Evolutionary conservation across 2,888 invertebrate genomes (phyloP), one percentile per base, ranked within the genome.

Genomic region (Eristalinus aeneus): DNA sequence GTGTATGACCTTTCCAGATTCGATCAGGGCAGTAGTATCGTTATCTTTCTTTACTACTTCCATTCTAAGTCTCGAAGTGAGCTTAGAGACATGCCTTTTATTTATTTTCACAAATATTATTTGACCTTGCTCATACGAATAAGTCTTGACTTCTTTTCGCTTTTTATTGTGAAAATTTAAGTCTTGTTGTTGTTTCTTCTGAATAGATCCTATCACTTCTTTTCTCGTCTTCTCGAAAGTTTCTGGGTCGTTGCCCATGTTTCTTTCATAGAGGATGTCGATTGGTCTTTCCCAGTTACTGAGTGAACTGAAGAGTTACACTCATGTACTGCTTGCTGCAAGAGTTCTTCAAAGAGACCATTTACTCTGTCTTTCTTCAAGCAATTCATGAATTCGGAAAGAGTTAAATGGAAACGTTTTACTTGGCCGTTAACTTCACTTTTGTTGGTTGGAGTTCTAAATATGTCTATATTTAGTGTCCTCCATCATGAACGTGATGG

Each of bases 251-350:
- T 5, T 3, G 5, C 27, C 27, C 27, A 27, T 27, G 27, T 27
- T 27, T 27, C 27, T 27, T 5, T 5, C 27, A 5, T 27, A 27
- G 27, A 27, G 5, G 5, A 27, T 27, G 5, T 27, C 79, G 4
- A 79, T 64, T 4, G 87, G 80, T 81, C 68, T 73, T 79, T 82
- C 0, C 53, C 68, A 11, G 78, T 86, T 0, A 72, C 75, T 0
- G 88, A 86, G 20, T 88, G 86, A 12, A 83, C 72, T 2, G 63
- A 69, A 22, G 58, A 39, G 16, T 83, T 86, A 20, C 86, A 86
- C 67, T 71, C 72, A 12, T 76, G 58, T 5, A 74, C 74, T 2
- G 68, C 54, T 68, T 63, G 32, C 22, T 74, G 69, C 8, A 81
- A 56, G 1, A 75, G 60, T 69, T 75, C 81, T 20, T 75, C 53